These are phyloP conservation scores for Neoitamus cyanurus DNA, from an alignment of 2,888 invertebrate species.

Conservation along the genomic window DNA sequence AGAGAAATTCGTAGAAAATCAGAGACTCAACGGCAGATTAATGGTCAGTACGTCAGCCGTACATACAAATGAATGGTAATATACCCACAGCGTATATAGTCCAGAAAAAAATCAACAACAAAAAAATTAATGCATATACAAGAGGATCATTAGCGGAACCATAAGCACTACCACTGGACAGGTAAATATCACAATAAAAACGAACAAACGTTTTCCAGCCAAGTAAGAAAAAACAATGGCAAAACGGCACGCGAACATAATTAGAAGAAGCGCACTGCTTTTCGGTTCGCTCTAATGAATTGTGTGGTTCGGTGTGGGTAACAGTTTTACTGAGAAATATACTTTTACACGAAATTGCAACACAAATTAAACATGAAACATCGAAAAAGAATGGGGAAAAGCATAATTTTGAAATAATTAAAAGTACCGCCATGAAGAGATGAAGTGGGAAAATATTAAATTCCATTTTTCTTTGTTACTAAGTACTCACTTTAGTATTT, in stretches of 20 bases:
- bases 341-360: too few relatives aligned
- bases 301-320: too few relatives aligned
- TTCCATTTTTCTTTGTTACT: too few relatives aligned
- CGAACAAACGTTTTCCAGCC: conserved; percentile 12
- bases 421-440: too few relatives aligned
- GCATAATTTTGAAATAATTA: too few relatives aligned
- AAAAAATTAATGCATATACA: not conserved
- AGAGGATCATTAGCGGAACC: conserved; percentile 26
- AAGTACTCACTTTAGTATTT: too few relatives aligned
- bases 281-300: conserved; percentile 26
- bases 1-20: not conserved
- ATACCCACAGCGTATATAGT: too few relatives aligned
- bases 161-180: not conserved
- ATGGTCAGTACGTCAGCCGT: not conserved
- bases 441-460: too few relatives aligned
- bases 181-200: conserved; percentile 11
- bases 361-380: too few relatives aligned
- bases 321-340: too few relatives aligned
- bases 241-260: conserved; percentile 44
- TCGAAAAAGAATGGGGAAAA: too few relatives aligned
- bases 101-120: not conserved
- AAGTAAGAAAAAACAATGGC: conserved; percentile 34
- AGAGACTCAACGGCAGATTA: not conserved
- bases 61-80: too few relatives aligned
- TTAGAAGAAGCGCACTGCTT: conserved; percentile 36